A percentile compares a stretch with the other conserved stretches of the same genome.
phyloP scores from a whole-genome alignment of 1,140 invertebrate genomes.

The Tetragnatha versicolor region DNA sequence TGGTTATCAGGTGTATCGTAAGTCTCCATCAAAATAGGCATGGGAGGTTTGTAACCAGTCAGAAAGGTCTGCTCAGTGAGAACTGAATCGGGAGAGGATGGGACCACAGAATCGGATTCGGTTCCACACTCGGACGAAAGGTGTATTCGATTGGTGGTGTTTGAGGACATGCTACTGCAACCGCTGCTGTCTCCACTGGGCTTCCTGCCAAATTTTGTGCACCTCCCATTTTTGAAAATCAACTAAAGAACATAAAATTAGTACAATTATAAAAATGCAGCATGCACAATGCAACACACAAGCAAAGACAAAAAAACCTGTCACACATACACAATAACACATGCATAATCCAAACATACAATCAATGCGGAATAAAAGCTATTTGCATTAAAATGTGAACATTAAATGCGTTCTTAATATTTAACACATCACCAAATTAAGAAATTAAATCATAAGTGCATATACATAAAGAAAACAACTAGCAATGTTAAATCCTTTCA shows the following conservation, averaged over 20 bases:
- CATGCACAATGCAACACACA: conserved; percentile 17
- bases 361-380: no score
- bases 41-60: conserved; percentile 8
- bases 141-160: conserved; percentile 32
- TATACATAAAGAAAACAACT: no score
- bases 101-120: conserved; percentile 41
- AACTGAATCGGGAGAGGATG: conserved; percentile 30
- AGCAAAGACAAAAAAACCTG: not conserved
- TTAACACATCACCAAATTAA: no score
- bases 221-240: conserved; percentile 50
- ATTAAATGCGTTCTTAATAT: no score
- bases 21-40: conserved; percentile 46
- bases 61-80: conserved; percentile 11
- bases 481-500: no score
- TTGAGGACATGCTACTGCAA: conserved; percentile 52
- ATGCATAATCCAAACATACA: no score
- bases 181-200: conserved; percentile 52
- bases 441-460: no score
- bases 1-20: not conserved
- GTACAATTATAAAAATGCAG: conserved; percentile 17
- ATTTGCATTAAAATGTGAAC: no score
- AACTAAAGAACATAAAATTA: conserved; percentile 44
- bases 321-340: not conserved
- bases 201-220: conserved; percentile 48
- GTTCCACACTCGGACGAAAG: conserved; percentile 42